Base-by-base conservation (phyloP, 2,888 invertebrate species). In the Halictus ligatus region DNA sequence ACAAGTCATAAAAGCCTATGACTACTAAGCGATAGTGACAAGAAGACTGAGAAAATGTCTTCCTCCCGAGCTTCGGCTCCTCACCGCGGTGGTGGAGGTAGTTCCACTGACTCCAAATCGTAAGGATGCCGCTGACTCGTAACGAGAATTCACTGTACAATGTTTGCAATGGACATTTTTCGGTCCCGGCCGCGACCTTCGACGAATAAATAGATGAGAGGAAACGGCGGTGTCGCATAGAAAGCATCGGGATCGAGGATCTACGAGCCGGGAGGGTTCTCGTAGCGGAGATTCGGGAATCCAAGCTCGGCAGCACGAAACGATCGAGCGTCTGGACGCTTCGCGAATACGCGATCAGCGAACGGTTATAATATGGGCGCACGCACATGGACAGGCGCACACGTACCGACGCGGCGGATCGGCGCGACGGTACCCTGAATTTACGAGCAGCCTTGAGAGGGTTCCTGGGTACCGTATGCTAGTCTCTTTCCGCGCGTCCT, bases 371-470 rank as follows among this genome's bases (percentile, higher is more conserved):
- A 90, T 84, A 83, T 84, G 83, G 83, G 64, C 69, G 13, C 29
- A 43, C 46, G 76, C n/a, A 48, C 80, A 48, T 64, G 75, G 21
- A 40, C 18, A 40, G 10, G 69, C 10, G 8, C 21, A 5, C 69
- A 10, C 69, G 69, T 40, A 35, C 35, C 69, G 21, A 4, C 64
- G 15, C 69, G 21, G 10, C 64, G 15, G 29, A 15, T 64, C 64
- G 64, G 15, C 72, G 83, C 60, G 60, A 2, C 72, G 83, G 81
- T 40, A 64, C 73, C 21, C 77, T 83, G 91, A 90, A 88, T 91
- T 91, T 91, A 91, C 87, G 91, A 91, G 91, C 89, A 88, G 81
- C 91, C 91, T 91, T 91, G 90, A 79, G 88, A 77, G 73, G 86
- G 85, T 89, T 89, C 84, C 87, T 78, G 83, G 84, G 89, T 89